Percentiles rank a stretch among this genome's conserved stretches.
Evolutionary conservation across 2,888 invertebrate species (phyloP).

Genomic region (Eupsilia transversa): DNA sequence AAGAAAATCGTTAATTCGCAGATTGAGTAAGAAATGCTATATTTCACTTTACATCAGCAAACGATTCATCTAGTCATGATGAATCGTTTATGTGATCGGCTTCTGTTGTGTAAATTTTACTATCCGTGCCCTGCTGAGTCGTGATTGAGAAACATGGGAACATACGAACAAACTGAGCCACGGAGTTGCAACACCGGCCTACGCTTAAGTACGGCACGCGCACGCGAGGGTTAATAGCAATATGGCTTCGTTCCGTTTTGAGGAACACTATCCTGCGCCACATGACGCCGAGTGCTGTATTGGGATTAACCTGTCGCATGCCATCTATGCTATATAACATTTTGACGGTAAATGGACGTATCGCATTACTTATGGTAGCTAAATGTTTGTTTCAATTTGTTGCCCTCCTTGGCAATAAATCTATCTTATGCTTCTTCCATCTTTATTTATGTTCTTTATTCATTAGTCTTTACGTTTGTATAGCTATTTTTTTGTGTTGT

Average conservation of each 20-base stretch:
- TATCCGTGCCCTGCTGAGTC: slow-evolving; percentile 36
- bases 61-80: slow-evolving; percentile 52
- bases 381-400: neutral
- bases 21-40: slow-evolving; percentile 48
- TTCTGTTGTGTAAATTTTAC: slow-evolving; percentile 47
- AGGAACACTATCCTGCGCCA: slow-evolving; percentile 57
- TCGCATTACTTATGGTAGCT: slow-evolving; percentile 37
- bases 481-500: neutral
- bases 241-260: slow-evolving; percentile 57
- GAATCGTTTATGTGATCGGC: slow-evolving; percentile 35
- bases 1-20: slow-evolving; percentile 8
- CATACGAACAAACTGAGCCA: slow-evolving; percentile 18
- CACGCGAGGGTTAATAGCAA: slow-evolving; percentile 33
- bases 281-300: slow-evolving; percentile 47
- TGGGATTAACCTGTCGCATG: slow-evolving; percentile 39
- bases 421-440: neutral
- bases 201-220: neutral
- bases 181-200: slow-evolving; percentile 34
- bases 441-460: neutral
- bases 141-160: slow-evolving; percentile 46
- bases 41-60: slow-evolving; percentile 40
- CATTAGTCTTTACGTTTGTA: neutral
- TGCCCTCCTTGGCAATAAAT: neutral
- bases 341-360: slow-evolving; percentile 36
- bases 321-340: slow-evolving; percentile 33